Base-by-base conservation (phyloP, 2,888 invertebrate species). In the Euproctis similis region DNA sequence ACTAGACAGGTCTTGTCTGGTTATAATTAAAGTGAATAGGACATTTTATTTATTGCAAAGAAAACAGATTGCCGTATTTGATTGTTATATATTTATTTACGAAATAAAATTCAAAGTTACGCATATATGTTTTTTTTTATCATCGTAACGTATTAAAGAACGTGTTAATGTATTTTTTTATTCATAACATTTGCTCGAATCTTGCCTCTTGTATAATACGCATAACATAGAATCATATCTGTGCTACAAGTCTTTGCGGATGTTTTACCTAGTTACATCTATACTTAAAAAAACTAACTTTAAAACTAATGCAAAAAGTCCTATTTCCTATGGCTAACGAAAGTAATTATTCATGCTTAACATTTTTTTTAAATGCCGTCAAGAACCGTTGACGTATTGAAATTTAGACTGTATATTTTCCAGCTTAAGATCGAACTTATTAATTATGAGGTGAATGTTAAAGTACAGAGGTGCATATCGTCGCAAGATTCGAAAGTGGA, bases 401-500 rank as follows among this genome's bases (percentile, higher is more conserved):
- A 27, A 20, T 12, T 17, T 30, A 24, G 19, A 19, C 36, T 24
- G 16, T 40, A 9, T 2, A 0, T 0, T 0, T 8, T 0, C 3
- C 1, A 14, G 8, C 6, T 12, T 47, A 49, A 30, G 39, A 28
- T 31, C 28, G 39, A 38, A 46, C 33, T 36, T 31, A 34, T 23
- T 28, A 26, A 31, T 25, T 32, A 4, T 9, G 6, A 11, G 18
- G 13, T 14, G 23, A 6, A 24, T 33, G 39, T 34, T 26, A 9
- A 6, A 23, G 12, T 31, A 25, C 10, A 21, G 10, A 26, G n/a
- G n/a, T n/a, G n/a, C n/a, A n/a, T n/a, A 26, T 38, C 54, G 39
- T 47, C 50, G 54, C 49, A 53, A 66, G 66, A 72, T 73, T 73
- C 51, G 72, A 73, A 73, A 73, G 73, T 73, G 62, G 64, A 60